These are phyloP conservation scores for Venusia cambrica DNA, from an alignment of 2,888 invertebrate genomes.

Conservation along the genomic window DNA sequence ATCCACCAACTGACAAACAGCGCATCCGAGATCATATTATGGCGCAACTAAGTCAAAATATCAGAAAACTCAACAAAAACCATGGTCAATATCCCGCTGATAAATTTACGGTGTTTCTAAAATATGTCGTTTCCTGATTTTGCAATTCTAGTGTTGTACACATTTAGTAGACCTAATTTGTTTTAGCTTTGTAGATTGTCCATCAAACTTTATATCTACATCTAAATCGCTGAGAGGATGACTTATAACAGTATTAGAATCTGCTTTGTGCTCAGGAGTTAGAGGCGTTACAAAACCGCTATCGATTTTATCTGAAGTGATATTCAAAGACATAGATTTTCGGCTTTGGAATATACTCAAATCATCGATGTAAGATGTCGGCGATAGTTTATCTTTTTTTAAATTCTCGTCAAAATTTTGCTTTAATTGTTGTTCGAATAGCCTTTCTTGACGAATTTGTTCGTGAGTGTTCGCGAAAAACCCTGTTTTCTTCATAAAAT, in stretches of 20 bases:
- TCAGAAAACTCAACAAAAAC: no score
- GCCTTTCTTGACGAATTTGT: constrained; percentile 84
- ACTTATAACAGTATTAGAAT: constrained; percentile 65
- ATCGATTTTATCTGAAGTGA: constrained; percentile 63
- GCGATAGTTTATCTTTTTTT: constrained; percentile 54
- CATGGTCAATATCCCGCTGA: no score
- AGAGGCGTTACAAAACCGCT: constrained; percentile 85
- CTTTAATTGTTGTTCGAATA: constrained; percentile 72
- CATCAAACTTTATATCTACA: constrained; percentile 90
- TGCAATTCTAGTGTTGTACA: no score
- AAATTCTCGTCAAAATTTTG: constrained; percentile 72
- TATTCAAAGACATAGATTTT: constrained; percentile 62
- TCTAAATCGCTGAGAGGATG: constrained; percentile 91
- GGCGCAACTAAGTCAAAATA: no score
- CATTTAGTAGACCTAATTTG: constrained; percentile 81
- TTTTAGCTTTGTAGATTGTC: constrained; percentile 88
- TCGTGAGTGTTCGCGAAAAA: constrained; percentile 86
- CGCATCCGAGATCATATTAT: no score
- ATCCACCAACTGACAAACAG: no score
- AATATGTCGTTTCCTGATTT: no score
- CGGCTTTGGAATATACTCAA: constrained; percentile 55
- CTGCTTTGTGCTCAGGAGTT: constrained; percentile 72
- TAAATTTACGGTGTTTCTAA: no score
- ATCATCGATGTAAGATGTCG: constrained; percentile 56
- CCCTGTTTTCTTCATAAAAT: constrained; percentile 48